Percentiles rank a stretch among this genome's conserved stretches.
Conservation (phyloP, 37 sponge, comb jelly and placozoan species). For the Cliona cf. orientalis region DNA sequence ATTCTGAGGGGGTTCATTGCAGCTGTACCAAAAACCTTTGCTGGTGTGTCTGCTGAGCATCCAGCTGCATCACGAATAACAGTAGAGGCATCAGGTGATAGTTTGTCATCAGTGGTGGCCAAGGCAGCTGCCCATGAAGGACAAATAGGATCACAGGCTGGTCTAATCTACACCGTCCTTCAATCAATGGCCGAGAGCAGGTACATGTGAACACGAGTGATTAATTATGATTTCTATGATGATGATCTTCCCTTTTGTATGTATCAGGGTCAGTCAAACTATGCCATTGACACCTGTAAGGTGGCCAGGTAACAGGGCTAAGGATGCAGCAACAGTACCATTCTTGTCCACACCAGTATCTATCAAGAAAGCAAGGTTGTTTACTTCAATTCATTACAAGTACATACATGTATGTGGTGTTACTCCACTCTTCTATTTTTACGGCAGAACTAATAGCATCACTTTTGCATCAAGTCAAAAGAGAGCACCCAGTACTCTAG, state of each 20-base stretch:
- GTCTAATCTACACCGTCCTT: neutral
- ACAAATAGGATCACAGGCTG: neutral
- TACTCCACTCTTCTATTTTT: too few relatives aligned
- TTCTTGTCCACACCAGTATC: slow-evolving; percentile 12
- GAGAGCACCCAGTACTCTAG: too few relatives aligned
- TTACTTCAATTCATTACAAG: too few relatives aligned
- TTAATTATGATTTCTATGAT: neutral
- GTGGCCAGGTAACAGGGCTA: neutral
- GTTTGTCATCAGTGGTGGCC: neutral
- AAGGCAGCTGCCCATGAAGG: neutral
- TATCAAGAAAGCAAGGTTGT: slow-evolving; percentile 5
- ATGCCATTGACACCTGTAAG: neutral
- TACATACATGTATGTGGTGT: too few relatives aligned
- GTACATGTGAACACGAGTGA: neutral
- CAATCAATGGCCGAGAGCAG: neutral
- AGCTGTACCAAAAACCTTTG: neutral
- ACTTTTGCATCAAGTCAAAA: too few relatives aligned
- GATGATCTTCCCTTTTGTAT: neutral
- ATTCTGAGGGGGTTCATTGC: neutral
- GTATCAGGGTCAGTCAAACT: neutral
- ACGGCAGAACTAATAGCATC: too few relatives aligned
- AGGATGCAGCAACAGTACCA: neutral
- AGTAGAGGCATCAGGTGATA: neutral
- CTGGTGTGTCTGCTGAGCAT: neutral
- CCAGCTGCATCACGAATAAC: too few relatives aligned